Evolutionary conservation across 92 coral and sea anemone species (phyloP), one percentile per base, ranked within the genome.

Genomic region (Meandrina meandrites): DNA sequence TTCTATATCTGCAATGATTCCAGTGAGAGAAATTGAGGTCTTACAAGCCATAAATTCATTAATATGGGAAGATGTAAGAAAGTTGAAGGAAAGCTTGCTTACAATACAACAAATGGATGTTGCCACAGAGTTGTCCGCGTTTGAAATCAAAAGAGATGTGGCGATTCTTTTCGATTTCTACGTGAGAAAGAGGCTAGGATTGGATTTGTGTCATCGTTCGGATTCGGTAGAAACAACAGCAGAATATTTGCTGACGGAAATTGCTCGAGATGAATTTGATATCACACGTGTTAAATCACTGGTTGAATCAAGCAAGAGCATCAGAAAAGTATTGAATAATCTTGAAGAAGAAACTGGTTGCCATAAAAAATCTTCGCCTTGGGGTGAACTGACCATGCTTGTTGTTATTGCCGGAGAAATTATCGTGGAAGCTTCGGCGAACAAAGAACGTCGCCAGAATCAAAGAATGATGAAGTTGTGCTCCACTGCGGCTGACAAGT

Each of bases 371-470:
- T 64, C 31, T 17, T 71, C 71, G 36, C 22, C 78, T 0, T 84
- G 87, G 87, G 45, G 42, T 75, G 37, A 84, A 27, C 54, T 84
- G 0, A 57, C 81, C 28, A 18, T 56, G 50, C 71, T 74, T 28
- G 74, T 84, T 27, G 66, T 58, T 8, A 56, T 84, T 28, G 70
- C 87, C 6, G 81, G 87, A 57, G 87, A 84, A 19, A 30, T 75
- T 19, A 58, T 84, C 6, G 74, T 78, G 28, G 57, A 30, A 14
- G 54, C 74, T 35, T 42, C 47, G 16, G 51, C 56, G 28, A 37
- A 27, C 15, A 81, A 37, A 17, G 73, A 42, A 24, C 27, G 5
- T 24, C 53, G 51, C 54, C 22, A 27, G 0, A 31, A 69, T 30
- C n/a, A n/a, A n/a, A 51, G 28, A 50, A 16, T 50, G 22, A 19